Conservation (phyloP, 2,888 invertebrate species). For the Epinotia bilunana region DNA sequence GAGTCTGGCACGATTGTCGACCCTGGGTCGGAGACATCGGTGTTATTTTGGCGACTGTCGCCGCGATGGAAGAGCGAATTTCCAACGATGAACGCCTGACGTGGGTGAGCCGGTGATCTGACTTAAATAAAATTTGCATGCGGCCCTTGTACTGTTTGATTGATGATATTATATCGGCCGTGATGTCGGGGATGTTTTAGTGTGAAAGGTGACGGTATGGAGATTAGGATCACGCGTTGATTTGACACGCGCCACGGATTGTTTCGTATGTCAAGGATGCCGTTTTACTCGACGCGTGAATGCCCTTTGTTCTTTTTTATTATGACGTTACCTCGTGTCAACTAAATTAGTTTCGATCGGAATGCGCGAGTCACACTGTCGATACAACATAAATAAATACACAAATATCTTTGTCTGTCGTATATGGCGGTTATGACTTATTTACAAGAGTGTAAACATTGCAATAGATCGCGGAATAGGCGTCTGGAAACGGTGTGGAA, state of each 20-base stretch:
- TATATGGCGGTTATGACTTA: slow-evolving; percentile 53
- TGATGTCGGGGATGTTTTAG: slow-evolving; percentile 66
- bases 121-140: slow-evolving; percentile 76
- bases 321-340: slow-evolving; percentile 58
- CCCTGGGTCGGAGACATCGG: slow-evolving; percentile 61
- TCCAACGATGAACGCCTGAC: slow-evolving; percentile 58
- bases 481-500: slow-evolving; percentile 51
- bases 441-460: slow-evolving; percentile 61
- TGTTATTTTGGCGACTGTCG: slow-evolving; percentile 46
- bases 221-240: slow-evolving; percentile 74
- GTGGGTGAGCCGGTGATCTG: slow-evolving; percentile 70
- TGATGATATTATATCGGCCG: slow-evolving; percentile 65
- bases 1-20: slow-evolving; percentile 63
- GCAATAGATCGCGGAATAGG: slow-evolving; percentile 52
- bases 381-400: slow-evolving; percentile 47
- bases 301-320: slow-evolving; percentile 61
- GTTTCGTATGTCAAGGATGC: slow-evolving; percentile 72
- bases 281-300: slow-evolving; percentile 65
- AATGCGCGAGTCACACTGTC: slow-evolving; percentile 65
- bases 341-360: slow-evolving; percentile 65
- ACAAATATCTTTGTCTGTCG: slow-evolving; percentile 47
- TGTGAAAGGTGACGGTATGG: slow-evolving; percentile 81
- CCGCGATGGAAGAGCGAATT: slow-evolving; percentile 51
- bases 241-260: slow-evolving; percentile 70
- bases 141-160: slow-evolving; percentile 71